phyloP scores from a whole-genome alignment of 2,113 vertebrate genomes.

The Zingel zingel region DNA sequence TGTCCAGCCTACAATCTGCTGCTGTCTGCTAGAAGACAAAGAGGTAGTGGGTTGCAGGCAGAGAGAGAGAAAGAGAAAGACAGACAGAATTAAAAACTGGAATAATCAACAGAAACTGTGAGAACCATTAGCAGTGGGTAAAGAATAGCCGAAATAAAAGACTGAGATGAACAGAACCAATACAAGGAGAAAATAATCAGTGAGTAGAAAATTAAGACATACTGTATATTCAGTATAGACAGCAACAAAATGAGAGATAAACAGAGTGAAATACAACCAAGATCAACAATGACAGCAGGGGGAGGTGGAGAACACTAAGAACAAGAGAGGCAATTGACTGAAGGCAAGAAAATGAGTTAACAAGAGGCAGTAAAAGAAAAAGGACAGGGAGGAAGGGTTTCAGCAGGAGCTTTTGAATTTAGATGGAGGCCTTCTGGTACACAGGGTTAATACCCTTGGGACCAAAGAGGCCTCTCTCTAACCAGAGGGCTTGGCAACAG shows the following conservation, averaged over 20 bases:
- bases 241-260: not conserved
- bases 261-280: not conserved
- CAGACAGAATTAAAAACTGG: slow-evolving; percentile 27
- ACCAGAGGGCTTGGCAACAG: slow-evolving; percentile 6
- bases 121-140: not conserved
- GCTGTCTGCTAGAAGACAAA: slow-evolving; percentile 66
- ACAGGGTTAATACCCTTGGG: slow-evolving; percentile 12
- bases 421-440: slow-evolving; percentile 28
- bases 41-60: slow-evolving; percentile 19
- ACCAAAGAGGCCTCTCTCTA: slow-evolving; percentile 7
- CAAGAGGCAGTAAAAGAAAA: slow-evolving; percentile 2
- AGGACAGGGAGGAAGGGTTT: slow-evolving; percentile 1
- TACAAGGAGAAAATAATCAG: not conserved
- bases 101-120: slow-evolving; percentile 44
- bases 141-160: slow-evolving; percentile 1
- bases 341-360: slow-evolving; percentile 15
- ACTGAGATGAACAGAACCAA: not conserved
- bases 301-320: not conserved
- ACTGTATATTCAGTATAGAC: slow-evolving; percentile 10
- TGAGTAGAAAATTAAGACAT: not conserved
- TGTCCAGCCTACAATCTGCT: slow-evolving; percentile 66
- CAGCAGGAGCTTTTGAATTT: slow-evolving; percentile 49
- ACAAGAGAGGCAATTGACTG: not conserved
- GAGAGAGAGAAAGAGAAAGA: slow-evolving; percentile 9
- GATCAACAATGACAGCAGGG: not conserved